These are phyloP conservation scores for Seira musarum DNA, from an alignment of 2,888 invertebrate species.

Conservation along the genomic window DNA sequence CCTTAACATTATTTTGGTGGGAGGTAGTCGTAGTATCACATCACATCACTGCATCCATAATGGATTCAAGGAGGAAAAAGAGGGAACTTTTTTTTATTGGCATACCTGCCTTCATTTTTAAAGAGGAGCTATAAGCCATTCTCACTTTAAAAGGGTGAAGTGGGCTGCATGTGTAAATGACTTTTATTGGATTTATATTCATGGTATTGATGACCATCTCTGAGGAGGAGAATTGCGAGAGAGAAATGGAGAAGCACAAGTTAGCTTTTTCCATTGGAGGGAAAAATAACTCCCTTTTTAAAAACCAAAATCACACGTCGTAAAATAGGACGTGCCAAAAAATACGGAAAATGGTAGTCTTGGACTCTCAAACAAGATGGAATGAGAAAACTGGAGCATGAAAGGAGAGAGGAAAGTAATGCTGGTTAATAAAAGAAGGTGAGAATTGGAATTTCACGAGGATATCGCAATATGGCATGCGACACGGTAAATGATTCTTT, in stretches of 20 bases:
- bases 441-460: not conserved
- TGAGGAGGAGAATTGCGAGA: slow-evolving; percentile 19
- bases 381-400: slow-evolving; percentile 29
- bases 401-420: not conserved
- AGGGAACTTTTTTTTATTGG: slow-evolving; percentile 46
- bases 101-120: slow-evolving; percentile 36
- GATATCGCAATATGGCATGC: slow-evolving; percentile 40
- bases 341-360: slow-evolving; percentile 24
- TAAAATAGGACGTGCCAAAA: slow-evolving; percentile 48
- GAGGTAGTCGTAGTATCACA: not conserved
- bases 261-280: slow-evolving; percentile 40
- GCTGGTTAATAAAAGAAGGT: slow-evolving; percentile 11
- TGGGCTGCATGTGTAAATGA: slow-evolving; percentile 54
- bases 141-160: not conserved
- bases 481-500: slow-evolving; percentile 60
- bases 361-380: slow-evolving; percentile 5
- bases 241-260: slow-evolving; percentile 39
- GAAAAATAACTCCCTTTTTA: slow-evolving; percentile 27
- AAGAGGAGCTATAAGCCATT: not conserved
- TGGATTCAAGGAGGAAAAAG: slow-evolving; percentile 29
- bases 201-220: slow-evolving; percentile 48
- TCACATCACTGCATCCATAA: slow-evolving; percentile 35
- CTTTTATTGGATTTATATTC: slow-evolving; percentile 61
- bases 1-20: slow-evolving; percentile 31
- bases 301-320: slow-evolving; percentile 51